phyloP scores from a whole-genome alignment of 2,797 vertebrate genomes.

The Phaenicophaeus curvirostris region DNA sequence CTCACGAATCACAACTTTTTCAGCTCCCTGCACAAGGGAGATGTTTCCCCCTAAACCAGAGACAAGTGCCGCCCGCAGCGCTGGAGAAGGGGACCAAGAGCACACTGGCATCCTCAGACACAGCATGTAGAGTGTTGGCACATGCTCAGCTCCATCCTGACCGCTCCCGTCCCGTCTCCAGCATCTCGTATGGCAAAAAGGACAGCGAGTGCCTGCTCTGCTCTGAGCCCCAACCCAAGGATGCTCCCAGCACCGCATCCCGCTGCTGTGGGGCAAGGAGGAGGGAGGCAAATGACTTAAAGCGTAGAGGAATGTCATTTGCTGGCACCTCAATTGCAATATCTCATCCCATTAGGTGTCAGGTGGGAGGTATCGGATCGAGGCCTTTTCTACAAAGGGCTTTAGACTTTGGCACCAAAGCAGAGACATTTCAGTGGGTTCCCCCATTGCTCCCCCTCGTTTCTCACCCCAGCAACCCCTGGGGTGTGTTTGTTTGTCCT shows the following conservation, averaged over 20 bases:
- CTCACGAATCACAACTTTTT: neutral
- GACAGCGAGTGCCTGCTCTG: fast-evolving
- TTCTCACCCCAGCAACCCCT: no score
- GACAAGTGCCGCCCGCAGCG: fast-evolving
- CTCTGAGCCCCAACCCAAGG: neutral
- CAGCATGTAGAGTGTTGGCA: no score
- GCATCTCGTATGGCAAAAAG: fast-evolving
- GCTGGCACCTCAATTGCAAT: neutral
- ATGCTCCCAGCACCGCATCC: neutral
- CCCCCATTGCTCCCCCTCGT: no score
- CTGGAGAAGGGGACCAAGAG: fast-evolving
- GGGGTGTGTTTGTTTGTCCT: no score
- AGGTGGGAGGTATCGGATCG: no score
- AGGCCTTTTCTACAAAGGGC: neutral
- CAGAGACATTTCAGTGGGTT: no score
- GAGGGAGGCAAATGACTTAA: fast-evolving
- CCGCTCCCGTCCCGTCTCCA: no score
- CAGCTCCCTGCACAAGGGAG: neutral
- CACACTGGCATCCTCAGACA: no score
- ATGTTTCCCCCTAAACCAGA: neutral
- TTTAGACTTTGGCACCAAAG: neutral
- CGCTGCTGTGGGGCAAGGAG: neutral
- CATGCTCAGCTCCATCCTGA: no score
- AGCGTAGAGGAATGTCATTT: fast-evolving
- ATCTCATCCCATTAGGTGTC: neutral